Evolutionary conservation across 2,113 vertebrate genomes (phyloP), one percentile per base, ranked within the genome.

Genomic region (Callipepla squamata): DNA sequence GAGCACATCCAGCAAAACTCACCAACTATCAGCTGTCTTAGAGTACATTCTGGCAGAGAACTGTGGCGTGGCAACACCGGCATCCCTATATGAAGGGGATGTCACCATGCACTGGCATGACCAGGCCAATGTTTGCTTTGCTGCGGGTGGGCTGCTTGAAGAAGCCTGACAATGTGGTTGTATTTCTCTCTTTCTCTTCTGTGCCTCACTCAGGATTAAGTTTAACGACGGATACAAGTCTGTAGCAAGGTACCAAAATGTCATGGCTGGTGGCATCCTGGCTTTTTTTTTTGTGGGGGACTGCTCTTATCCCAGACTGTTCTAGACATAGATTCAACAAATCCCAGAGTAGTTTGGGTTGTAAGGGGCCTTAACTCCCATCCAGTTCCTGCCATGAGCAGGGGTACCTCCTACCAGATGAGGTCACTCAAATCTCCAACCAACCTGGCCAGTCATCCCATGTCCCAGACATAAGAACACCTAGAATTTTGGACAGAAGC

Each of bases 151-250:
- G 38, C 53, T 78, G 61, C n/a, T 70, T n/a, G 44, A 1, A 61
- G 76, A n/a, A 44, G 17, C 32, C 88, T 36, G 80, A 61, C 4
- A 0, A 0, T 7, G 38, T 65, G 36, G 22, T 42, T 47, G 30
- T n/a, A 12, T n/a, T 7, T 18, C 23, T 74, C 26, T 69, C 55
- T 48, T 50, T 72, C 68, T 72, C 77, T 89, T 89, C 2, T 88
- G 18, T 63, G 44, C 94, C 87, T 84, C 67, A 1, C n/a, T 88
- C 92, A 97, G 91, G 94, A 97, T 82, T 93, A 96, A 95, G 48
- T 92, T 79, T 83, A 95, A 93, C 10, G 95, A 97, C 8, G 95
- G 97, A 85, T 96, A 97, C 92, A 94, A 97, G 70, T 92, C 96
- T 15, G 83, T 97, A 50, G 91, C 96, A 66, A 98, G 97, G 97